phyloP scores from a whole-genome alignment of 2,888 invertebrate genomes.

The Zaprionus bogoriensis region DNA sequence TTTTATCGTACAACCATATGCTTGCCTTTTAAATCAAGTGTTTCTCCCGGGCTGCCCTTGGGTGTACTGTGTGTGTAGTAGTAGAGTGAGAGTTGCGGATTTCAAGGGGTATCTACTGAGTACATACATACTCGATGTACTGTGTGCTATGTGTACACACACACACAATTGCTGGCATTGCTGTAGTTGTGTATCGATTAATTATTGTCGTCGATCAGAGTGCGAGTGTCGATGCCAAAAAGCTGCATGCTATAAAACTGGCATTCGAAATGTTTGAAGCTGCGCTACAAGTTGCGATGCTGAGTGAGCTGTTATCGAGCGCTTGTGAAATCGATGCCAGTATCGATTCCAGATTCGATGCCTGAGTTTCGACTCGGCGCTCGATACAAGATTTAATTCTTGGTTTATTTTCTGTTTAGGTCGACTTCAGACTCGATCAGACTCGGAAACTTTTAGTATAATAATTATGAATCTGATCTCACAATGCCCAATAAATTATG shows the following conservation, averaged over 20 bases:
- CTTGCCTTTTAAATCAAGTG: constrained; percentile 32
- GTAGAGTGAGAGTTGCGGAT: background rate
- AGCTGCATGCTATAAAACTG: background rate
- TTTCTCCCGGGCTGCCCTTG: background rate
- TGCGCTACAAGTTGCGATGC: too few relatives aligned
- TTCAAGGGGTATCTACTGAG: background rate
- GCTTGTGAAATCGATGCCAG: too few relatives aligned
- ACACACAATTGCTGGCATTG: background rate
- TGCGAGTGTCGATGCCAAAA: background rate
- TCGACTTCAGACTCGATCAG: background rate
- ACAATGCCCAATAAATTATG: background rate
- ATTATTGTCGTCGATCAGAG: constrained; percentile 1
- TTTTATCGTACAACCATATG: constrained; percentile 52
- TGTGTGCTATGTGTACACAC: background rate
- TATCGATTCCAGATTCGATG: background rate
- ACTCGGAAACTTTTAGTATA: background rate
- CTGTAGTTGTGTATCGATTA: background rate
- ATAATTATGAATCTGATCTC: background rate
- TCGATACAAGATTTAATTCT: background rate
- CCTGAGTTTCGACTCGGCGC: background rate
- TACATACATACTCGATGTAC: background rate
- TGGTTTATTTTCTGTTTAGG: background rate
- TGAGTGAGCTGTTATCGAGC: too few relatives aligned
- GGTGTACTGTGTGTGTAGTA: background rate
- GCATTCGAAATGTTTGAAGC: background rate